Conservation (phyloP, 2,113 vertebrate species). For the Hiodon tergisus region DNA sequence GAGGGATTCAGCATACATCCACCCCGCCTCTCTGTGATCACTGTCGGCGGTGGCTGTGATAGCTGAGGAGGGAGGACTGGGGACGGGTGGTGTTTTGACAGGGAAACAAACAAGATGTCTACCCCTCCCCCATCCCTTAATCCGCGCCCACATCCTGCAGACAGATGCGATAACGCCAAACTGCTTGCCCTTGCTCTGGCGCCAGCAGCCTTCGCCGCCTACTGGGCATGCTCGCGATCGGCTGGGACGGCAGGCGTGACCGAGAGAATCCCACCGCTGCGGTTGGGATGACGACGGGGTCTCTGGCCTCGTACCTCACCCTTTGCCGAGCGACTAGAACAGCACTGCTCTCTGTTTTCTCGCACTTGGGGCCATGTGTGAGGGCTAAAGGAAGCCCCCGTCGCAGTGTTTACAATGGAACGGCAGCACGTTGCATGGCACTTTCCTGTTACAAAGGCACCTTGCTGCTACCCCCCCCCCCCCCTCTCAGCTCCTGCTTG, state of each 20-base stretch:
- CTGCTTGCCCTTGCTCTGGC: background rate
- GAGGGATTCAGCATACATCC: background rate
- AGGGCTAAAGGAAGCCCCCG: background rate
- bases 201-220: background rate
- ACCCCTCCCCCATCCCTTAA: background rate
- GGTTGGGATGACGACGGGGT: background rate
- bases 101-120: constrained; percentile 3
- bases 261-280: background rate
- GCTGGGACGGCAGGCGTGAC: background rate
- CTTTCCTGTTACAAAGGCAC: background rate
- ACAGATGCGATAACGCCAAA: constrained; percentile 5
- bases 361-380: too few relatives aligned
- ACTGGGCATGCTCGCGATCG: background rate
- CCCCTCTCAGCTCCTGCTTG: background rate
- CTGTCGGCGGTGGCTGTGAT: background rate
- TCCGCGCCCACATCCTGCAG: background rate
- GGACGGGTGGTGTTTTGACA: background rate
- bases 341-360: background rate
- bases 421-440: too few relatives aligned
- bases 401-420: background rate
- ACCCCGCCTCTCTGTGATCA: background rate
- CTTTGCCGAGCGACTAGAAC: background rate
- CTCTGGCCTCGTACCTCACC: background rate
- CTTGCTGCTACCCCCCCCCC: background rate
- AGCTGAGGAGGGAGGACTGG: background rate